Percentiles rank a stretch among this genome's conserved stretches.
Evolutionary conservation across 2,888 invertebrate species (phyloP).

Genomic region (Sphaeridia pumilis): DNA sequence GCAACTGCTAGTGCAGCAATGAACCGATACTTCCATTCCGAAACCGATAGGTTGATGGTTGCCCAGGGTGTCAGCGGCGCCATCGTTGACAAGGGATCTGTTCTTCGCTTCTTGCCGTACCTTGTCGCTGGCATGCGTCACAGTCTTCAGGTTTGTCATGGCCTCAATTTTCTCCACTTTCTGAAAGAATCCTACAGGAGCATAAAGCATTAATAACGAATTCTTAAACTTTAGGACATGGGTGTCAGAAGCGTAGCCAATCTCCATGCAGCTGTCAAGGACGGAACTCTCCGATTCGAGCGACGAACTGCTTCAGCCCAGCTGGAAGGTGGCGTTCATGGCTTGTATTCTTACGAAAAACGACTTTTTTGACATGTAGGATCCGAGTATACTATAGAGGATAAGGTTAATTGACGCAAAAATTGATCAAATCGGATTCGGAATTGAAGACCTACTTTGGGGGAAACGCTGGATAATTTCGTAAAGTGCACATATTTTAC

Average conservation of each 20-base stretch:
- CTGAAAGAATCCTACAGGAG: too few relatives aligned
- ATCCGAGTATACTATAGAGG: too few relatives aligned
- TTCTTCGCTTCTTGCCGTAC: slow-evolving; percentile 88
- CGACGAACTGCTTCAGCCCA: slow-evolving; percentile 91
- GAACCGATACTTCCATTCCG: slow-evolving; percentile 57
- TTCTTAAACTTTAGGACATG: slow-evolving; percentile 28
- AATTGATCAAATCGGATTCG: too few relatives aligned
- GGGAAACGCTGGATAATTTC: too few relatives aligned
- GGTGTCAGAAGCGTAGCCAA: slow-evolving; percentile 38
- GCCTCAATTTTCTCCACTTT: too few relatives aligned
- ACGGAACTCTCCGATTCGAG: slow-evolving; percentile 84
- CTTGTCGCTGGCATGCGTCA: slow-evolving; percentile 89
- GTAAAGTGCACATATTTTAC: too few relatives aligned
- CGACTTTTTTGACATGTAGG: slow-evolving; percentile 56
- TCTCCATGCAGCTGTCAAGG: slow-evolving; percentile 54
- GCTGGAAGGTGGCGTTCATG: slow-evolving; percentile 94
- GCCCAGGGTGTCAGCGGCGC: slow-evolving; percentile 93
- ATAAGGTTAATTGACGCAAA: too few relatives aligned
- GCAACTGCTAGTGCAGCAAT: slow-evolving; percentile 48
- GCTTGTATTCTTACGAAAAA: slow-evolving; percentile 89
- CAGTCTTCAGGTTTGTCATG: slow-evolving; percentile 80
- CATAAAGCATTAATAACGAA: too few relatives aligned
- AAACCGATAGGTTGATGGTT: slow-evolving; percentile 68
- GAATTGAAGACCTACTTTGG: too few relatives aligned
- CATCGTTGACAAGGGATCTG: slow-evolving; percentile 95